phyloP scores from a whole-genome alignment of 2,888 invertebrate genomes.

The Temnothorax unifasciatus region DNA sequence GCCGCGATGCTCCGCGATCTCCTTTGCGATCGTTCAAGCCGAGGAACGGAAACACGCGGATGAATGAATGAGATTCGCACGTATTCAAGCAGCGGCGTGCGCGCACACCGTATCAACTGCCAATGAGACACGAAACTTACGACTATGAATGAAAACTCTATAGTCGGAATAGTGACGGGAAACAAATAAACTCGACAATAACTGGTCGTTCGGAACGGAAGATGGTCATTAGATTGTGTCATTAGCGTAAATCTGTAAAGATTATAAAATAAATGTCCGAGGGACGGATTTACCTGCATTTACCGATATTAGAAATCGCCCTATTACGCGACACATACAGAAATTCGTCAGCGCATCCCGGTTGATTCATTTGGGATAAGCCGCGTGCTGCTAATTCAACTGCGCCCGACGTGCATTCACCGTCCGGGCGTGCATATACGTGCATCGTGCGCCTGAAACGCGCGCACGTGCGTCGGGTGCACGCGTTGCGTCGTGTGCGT shows the following conservation, averaged over 20 bases:
- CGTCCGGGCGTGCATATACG: conserved; percentile 29
- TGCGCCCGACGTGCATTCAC: conserved; percentile 58
- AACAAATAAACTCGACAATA: neutral
- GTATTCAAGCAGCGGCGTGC: neutral
- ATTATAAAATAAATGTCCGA: neutral
- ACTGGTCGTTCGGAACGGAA: neutral
- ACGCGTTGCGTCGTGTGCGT: conserved; percentile 61
- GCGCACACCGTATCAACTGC: neutral
- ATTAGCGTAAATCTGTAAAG: conserved; percentile 24
- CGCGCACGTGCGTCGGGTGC: conserved; percentile 65
- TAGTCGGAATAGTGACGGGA: neutral
- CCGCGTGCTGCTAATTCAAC: conserved; percentile 62
- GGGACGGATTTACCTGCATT: neutral
- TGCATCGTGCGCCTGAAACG: conserved; percentile 43
- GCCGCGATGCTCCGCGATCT: conserved; percentile 28
- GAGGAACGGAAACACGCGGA: conserved; percentile 22
- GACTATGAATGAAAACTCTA: conserved; percentile 33
- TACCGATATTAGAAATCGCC: conserved; percentile 27
- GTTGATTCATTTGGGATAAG: conserved; percentile 46
- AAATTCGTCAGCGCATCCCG: conserved; percentile 27
- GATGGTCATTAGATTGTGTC: neutral
- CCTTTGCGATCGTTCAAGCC: conserved; percentile 48
- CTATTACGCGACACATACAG: conserved; percentile 21
- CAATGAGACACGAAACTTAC: conserved; percentile 10
- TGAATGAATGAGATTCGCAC: conserved; percentile 64